phyloP scores from a whole-genome alignment of 2,888 invertebrate species.

The Drosophila prostipennis region DNA sequence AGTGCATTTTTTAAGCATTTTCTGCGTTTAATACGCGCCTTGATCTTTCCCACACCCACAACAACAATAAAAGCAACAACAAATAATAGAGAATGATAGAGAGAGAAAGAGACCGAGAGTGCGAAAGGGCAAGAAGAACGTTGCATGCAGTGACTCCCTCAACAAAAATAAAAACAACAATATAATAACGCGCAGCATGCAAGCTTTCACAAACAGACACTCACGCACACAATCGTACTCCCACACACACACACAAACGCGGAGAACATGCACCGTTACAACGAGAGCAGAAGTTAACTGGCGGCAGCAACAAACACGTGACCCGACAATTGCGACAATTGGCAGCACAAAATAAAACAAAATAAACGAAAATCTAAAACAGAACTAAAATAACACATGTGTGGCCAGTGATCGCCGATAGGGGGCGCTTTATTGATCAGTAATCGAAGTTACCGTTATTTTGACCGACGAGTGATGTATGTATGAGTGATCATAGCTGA shows the following conservation, averaged over 20 bases:
- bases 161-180: slow-evolving; percentile 45
- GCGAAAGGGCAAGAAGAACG: slow-evolving; percentile 27
- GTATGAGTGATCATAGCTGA: not conserved
- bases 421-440: slow-evolving; percentile 15
- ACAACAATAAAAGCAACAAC: slow-evolving; percentile 30
- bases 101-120: slow-evolving; percentile 4
- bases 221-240: slow-evolving; percentile 19
- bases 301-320: slow-evolving; percentile 73
- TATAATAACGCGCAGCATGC: slow-evolving; percentile 75
- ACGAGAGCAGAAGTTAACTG: slow-evolving; percentile 79
- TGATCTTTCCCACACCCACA: slow-evolving; percentile 75
- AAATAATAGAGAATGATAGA: slow-evolving; percentile 4
- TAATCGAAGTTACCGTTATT: slow-evolving; percentile 21
- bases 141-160: slow-evolving; percentile 70
- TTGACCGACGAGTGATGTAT: slow-evolving; percentile 59
- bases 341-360: slow-evolving; percentile 51
- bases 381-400: slow-evolving; percentile 43
- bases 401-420: slow-evolving; percentile 33
- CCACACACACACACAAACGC: slow-evolving; percentile 7
- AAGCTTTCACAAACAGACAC: slow-evolving; percentile 65
- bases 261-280: slow-evolving; percentile 72
- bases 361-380: slow-evolving; percentile 38
- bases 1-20: slow-evolving; percentile 44
- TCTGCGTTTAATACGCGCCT: slow-evolving; percentile 63
- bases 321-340: slow-evolving; percentile 77